Conservation (phyloP, 2,888 invertebrate genomes). For the Nephrocerus scutellatus region DNA sequence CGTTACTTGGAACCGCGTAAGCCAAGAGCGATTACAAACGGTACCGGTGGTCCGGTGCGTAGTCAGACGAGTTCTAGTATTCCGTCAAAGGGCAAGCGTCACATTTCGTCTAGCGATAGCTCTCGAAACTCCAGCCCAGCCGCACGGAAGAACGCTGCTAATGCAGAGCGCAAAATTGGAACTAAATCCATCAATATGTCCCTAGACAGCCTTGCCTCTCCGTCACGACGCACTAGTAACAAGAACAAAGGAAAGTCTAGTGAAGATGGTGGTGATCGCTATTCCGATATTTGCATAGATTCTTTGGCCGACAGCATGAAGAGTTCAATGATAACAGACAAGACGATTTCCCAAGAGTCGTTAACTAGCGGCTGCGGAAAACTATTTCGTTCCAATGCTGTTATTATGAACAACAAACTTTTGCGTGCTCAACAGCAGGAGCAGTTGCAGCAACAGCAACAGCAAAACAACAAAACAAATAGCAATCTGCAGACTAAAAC, state of each 20-base stretch:
- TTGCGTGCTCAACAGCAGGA: constrained; percentile 1
- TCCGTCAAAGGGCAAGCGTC: constrained; percentile 35
- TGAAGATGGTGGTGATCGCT: constrained; percentile 27
- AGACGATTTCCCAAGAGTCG: constrained; percentile 46
- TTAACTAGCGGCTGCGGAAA: constrained; percentile 30
- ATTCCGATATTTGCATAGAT: constrained; percentile 39
- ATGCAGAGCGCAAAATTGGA: constrained; percentile 30
- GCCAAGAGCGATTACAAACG: constrained; percentile 21
- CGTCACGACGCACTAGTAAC: constrained; percentile 32
- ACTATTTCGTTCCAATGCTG: constrained; percentile 37
- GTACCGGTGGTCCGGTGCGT: constrained; percentile 32
- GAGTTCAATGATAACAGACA: constrained; percentile 45
- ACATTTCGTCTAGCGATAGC: constrained; percentile 47
- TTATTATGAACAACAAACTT: constrained; percentile 27
- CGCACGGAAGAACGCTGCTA: constrained; percentile 29
- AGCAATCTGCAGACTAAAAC: neutral
- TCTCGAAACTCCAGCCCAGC: constrained; percentile 45
- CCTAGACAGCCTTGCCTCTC: constrained; percentile 42
- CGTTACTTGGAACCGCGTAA: constrained; percentile 58
- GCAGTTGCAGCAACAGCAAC: too few relatives aligned
- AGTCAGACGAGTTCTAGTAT: constrained; percentile 43
- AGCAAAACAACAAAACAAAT: neutral
- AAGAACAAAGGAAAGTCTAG: constrained; percentile 25
- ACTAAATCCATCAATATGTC: constrained; percentile 45
- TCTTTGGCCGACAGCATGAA: constrained; percentile 47